These are phyloP conservation scores for Steinernema khuongi DNA, from an alignment of 1,140 invertebrate genomes.

Conservation along the genomic window DNA sequence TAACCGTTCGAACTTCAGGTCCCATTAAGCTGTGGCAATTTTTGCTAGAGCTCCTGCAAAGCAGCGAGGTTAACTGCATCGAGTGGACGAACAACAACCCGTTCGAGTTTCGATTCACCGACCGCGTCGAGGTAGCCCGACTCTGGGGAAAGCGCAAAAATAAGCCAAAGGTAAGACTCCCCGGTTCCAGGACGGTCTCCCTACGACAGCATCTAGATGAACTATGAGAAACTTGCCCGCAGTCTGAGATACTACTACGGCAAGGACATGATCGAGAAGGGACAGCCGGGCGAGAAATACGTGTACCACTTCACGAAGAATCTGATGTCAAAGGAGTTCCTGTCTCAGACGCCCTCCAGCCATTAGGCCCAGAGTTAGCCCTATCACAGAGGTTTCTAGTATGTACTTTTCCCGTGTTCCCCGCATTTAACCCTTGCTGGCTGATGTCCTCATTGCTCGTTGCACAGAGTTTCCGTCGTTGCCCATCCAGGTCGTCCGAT, in stretches of 20 bases:
- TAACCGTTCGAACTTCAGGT: neutral
- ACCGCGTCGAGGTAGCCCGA: neutral
- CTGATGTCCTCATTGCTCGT: too few species aligned
- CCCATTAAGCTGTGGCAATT: conserved; percentile 7
- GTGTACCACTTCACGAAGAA: neutral
- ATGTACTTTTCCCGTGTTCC: too few species aligned
- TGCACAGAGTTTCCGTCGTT: too few species aligned
- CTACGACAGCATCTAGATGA: neutral
- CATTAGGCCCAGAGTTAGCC: too few species aligned
- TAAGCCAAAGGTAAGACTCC: neutral
- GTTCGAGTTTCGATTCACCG: neutral
- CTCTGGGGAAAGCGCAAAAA: conserved; percentile 5
- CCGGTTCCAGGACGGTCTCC: neutral
- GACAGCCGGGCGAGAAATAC: neutral
- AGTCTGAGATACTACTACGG: conserved; percentile 7
- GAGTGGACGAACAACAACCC: conserved; percentile 10
- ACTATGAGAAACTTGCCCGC: neutral
- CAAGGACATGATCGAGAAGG: conserved; percentile 7
- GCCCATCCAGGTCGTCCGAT: too few species aligned
- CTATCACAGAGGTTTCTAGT: too few species aligned
- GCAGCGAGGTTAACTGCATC: neutral
- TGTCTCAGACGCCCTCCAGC: neutral
- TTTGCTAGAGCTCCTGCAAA: neutral
- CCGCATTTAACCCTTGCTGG: too few species aligned
- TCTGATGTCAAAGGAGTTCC: neutral